Evolutionary conservation across 1,140 invertebrate genomes (phyloP).

Genomic region (Lerema accius): DNA sequence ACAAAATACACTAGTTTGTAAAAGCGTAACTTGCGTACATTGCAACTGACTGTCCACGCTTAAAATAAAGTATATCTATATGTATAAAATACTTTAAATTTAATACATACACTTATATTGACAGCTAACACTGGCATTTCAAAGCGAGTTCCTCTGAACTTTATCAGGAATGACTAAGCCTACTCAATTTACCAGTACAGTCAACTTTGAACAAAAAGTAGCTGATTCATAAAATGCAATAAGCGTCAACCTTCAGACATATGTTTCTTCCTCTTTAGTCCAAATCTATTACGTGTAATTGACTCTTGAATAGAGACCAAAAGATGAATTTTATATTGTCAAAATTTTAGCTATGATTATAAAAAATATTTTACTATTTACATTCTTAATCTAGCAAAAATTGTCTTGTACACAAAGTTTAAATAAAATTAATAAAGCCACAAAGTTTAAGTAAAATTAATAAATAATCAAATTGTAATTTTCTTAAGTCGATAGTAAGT

Average conservation of each 20-base stretch:
- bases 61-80: not conserved
- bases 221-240: slow-evolving; percentile 11
- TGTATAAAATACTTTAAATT: not conserved
- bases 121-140: slow-evolving; percentile 4
- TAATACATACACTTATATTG: not conserved
- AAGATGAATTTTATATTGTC: no score
- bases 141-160: slow-evolving; percentile 5
- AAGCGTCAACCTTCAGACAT: slow-evolving; percentile 11
- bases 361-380: no score
- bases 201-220: slow-evolving; percentile 3
- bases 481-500: no score
- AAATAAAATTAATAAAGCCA: no score
- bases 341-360: no score
- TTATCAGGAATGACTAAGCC: slow-evolving; percentile 8
- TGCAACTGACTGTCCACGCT: not conserved
- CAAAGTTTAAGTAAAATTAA: no score
- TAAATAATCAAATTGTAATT: no score
- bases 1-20: not conserved
- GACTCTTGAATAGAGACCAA: no score
- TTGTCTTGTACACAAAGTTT: no score
- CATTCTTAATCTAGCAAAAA: no score
- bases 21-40: not conserved
- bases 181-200: slow-evolving; percentile 14
- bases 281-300: no score
- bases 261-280: not conserved